Conservation (phyloP, 2,113 vertebrate genomes). For the Corythaixoides concolor region DNA sequence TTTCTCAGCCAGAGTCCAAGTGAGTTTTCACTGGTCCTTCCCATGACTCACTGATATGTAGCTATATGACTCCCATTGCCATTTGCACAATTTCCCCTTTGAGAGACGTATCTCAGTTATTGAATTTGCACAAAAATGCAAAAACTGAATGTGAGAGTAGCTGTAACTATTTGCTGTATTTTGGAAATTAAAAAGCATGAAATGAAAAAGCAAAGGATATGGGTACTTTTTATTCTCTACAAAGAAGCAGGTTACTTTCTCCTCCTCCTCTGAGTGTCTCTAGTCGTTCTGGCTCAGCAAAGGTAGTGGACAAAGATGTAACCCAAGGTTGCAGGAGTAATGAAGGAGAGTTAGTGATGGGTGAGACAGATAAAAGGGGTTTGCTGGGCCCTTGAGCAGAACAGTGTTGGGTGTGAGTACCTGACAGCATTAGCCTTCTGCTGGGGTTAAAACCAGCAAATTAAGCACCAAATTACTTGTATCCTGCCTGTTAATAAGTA, state of each 20-base stretch:
- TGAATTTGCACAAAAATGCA: too few relatives aligned
- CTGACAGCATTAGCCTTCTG: not conserved
- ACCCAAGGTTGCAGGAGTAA: not conserved
- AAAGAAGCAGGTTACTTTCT: not conserved
- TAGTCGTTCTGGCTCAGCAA: not conserved
- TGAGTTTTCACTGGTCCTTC: not conserved
- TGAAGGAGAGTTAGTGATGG: not conserved
- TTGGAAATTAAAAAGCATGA: not conserved
- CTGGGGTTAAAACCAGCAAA: not conserved
- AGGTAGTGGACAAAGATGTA: not conserved
- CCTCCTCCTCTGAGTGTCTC: not conserved
- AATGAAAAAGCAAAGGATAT: not conserved
- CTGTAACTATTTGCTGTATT: not conserved
- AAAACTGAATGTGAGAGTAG: not conserved
- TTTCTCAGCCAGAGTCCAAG: not conserved
- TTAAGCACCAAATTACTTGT: not conserved
- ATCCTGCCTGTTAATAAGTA: not conserved
- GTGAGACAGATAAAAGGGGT: not conserved
- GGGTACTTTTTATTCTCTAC: not conserved
- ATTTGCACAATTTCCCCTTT: not conserved
- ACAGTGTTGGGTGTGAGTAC: not conserved
- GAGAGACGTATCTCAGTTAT: not conserved
- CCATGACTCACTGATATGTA: not conserved
- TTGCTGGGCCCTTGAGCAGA: not conserved
- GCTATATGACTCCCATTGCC: not conserved